Evolutionary conservation across 2,888 invertebrate species (phyloP), one percentile per base, ranked within the genome.

Genomic region (Aporophyla nigra): DNA sequence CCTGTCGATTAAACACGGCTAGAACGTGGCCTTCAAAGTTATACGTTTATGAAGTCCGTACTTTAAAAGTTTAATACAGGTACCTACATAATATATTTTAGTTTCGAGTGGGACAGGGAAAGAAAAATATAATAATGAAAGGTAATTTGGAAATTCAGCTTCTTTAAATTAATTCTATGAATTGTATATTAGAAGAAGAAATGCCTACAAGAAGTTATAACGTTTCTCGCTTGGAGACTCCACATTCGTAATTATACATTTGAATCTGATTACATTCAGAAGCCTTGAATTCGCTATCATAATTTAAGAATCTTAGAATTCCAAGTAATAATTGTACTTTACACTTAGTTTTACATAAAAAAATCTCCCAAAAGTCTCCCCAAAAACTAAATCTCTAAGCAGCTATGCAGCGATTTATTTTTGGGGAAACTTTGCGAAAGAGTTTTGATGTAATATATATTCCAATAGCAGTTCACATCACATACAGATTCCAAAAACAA

Each of bases 31-130:
- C 21, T 67, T 62, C 10, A 14, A 58, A 65, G 68, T 62, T 16
- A 27, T 43, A 14, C 10, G 27, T 68, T 74, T 24, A 27, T 14
- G n/a, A 78, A 62, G 14, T 59, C 59, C 58, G 27, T 54, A 46
- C 40, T 65, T 68, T 19, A 27, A 65, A 76, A 82, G 49, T 82
- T 68, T 53, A 49, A 76, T 65, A 68, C 12, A 75, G 14, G n/a
- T 74, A 59, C 19, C 19, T 10, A 33, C 63, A 77, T 76, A 68
- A 82, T 76, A 76, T 76, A 76, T 82, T 69, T 65, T 65, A 82
- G 69, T 79, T 79, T 49, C 19, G 5, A 2, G 5, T 46, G 53
- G 16, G 24, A 70, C 62, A 56, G 2, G 54, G 49, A 24, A 79
- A 59, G 56, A 80, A 71, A 59, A 77, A 78, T 68, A 43, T 27